Evolutionary conservation across 2,113 vertebrate genomes (phyloP).

Genomic region (Holacanthus passer): DNA sequence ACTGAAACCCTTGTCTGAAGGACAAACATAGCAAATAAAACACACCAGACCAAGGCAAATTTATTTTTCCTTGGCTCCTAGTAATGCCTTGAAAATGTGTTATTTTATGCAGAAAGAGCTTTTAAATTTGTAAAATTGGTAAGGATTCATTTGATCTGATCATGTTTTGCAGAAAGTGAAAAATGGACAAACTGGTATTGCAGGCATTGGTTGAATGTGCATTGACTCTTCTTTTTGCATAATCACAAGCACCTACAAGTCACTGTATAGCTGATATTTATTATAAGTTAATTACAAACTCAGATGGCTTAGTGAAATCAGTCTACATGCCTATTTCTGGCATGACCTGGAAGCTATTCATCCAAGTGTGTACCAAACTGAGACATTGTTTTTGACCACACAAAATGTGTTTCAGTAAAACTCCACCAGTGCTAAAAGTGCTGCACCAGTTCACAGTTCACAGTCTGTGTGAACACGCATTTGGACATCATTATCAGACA

Average conservation of each 20-base stretch:
- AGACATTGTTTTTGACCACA: background rate
- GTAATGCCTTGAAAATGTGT: background rate
- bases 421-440: background rate
- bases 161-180: background rate
- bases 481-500: conserved; percentile 26
- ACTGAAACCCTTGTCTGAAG: background rate
- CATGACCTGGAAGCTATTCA: background rate
- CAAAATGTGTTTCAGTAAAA: background rate
- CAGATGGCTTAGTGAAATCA: background rate
- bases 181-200: background rate
- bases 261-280: too few relatives aligned
- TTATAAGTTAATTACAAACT: too few relatives aligned
- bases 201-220: background rate
- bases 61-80: background rate
- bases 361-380: background rate
- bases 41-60: too few relatives aligned
- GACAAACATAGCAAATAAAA: too few relatives aligned
- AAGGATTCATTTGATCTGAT: background rate
- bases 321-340: background rate
- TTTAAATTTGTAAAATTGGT: background rate
- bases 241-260: too few relatives aligned
- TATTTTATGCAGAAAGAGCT: background rate
- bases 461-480: background rate
- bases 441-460: background rate
- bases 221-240: too few relatives aligned